Evolutionary conservation across 2,113 vertebrate species (phyloP), one percentile per base, ranked within the genome.

Genomic region (Notechis scutatus): DNA sequence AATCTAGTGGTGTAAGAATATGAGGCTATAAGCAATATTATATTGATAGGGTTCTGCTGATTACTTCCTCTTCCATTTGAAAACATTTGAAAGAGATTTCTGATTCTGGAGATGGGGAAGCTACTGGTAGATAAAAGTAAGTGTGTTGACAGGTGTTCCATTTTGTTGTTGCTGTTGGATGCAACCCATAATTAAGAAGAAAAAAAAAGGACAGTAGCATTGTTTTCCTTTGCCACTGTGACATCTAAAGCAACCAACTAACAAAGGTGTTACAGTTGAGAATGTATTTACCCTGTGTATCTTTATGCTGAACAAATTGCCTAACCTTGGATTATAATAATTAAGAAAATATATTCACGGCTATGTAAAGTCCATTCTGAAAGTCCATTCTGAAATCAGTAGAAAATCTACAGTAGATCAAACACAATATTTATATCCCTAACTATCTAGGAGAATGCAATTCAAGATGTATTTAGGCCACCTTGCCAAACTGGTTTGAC

Each of bases 401-500:
- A 5, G 90, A 39, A 93, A 90, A 91, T 56, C 47, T 3, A 1
- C 88, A 93, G n/a, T 54, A 89, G 94, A 87, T 93, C 89, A 89
- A 92, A 52, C 7, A 1, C 92, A 61, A n/a, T 91, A 57, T 90
- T 59, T 59, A 3, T 57, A 61, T 57, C 88, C 10, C 26, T 92
- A 92, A 50, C 4, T 9, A 0, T 91, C 14, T 29, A 91, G n/a
- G 5, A 57, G 69, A 61, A 3, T 3, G 88, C 42, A 88, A 3
- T 89, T 92, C 87, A 88, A 91, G 29, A 50, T 86, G 87, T 92
- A 94, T 90, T 94, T 34, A 64, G 0, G 3, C 2, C 1, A 24
- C 90, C 92, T 55, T 90, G 2, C 91, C 92, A 94, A 96, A 90
- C 26, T 1, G 4, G 47, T n/a, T 90, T 89, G 54, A n/a, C 29